These are phyloP conservation scores for Sparus aurata DNA, from an alignment of 2,797 vertebrate genomes.

Conservation along the genomic window DNA sequence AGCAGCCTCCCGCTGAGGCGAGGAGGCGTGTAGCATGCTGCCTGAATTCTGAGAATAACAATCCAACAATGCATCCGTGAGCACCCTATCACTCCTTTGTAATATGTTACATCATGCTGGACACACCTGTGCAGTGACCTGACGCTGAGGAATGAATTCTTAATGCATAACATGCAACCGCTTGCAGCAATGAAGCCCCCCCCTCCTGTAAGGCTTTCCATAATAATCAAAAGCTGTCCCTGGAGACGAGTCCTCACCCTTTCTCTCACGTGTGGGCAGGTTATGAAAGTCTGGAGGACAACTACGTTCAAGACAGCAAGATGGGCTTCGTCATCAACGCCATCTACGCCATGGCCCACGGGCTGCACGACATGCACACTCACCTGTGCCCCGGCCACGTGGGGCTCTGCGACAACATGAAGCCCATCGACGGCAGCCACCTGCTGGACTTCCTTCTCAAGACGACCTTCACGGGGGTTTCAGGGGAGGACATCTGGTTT, in stretches of 20 bases:
- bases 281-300: conserved; percentile 96
- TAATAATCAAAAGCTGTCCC: neutral
- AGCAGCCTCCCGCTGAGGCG: conserved; percentile 57
- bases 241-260: conserved; percentile 41
- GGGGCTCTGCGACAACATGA: conserved; percentile 96
- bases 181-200: conserved; percentile 63
- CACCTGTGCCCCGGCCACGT: conserved; percentile 89
- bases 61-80: conserved; percentile 59
- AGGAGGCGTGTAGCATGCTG: conserved; percentile 48
- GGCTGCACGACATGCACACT: conserved; percentile 95
- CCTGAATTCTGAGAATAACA: conserved; percentile 40
- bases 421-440: conserved; percentile 94
- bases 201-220: conserved; percentile 32
- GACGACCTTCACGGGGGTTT: conserved; percentile 93
- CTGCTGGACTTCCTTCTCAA: conserved; percentile 95
- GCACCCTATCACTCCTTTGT: conserved; percentile 86
- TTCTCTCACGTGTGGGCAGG: conserved; percentile 82
- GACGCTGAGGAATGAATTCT: conserved; percentile 20
- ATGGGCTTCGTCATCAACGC: conserved; percentile 99
- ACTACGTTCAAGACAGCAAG: conserved; percentile 99
- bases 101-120: conserved; percentile 67
- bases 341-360: conserved; percentile 98
- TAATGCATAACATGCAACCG: conserved; percentile 57
- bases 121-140: conserved; percentile 34
- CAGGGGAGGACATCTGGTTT: conserved; percentile 97